phyloP scores from a whole-genome alignment of 2,113 vertebrate species.

The Peromyscus leucopus region DNA sequence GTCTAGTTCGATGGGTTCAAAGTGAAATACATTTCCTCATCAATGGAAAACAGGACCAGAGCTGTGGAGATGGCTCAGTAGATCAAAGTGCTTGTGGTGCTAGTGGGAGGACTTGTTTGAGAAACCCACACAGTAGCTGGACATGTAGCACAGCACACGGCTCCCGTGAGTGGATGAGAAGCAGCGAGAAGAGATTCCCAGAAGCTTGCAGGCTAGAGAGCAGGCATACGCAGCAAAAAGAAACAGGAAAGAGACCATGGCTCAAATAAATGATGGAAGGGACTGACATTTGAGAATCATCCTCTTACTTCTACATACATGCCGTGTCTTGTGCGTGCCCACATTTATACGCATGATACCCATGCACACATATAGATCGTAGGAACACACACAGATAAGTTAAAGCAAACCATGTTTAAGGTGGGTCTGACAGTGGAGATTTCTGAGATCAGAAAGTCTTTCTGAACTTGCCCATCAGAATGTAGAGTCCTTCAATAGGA shows the following conservation, averaged over 20 bases:
- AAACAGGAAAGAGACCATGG: background rate
- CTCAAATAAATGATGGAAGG: background rate
- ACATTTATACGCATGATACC: background rate
- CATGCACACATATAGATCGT: background rate
- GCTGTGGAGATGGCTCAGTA: background rate
- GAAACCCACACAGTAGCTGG: background rate
- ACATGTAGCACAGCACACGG: background rate
- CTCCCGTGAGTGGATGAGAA: background rate
- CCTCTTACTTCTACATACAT: background rate
- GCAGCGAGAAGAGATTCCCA: background rate
- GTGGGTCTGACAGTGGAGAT: background rate
- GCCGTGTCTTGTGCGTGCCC: too few relatives aligned
- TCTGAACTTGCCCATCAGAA: background rate
- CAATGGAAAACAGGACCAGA: background rate
- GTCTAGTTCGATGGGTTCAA: slow-evolving; percentile 40
- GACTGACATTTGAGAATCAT: background rate
- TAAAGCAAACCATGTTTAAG: background rate
- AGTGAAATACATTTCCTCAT: background rate
- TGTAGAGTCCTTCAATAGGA: background rate
- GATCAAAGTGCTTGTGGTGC: too few relatives aligned
- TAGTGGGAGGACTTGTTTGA: background rate
- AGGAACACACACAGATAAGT: background rate
- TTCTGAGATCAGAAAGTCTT: slow-evolving; percentile 33
- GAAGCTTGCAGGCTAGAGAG: background rate
- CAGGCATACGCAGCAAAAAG: background rate